Conservation (phyloP, 2,888 invertebrate species). For the Poecilus cupreus region DNA sequence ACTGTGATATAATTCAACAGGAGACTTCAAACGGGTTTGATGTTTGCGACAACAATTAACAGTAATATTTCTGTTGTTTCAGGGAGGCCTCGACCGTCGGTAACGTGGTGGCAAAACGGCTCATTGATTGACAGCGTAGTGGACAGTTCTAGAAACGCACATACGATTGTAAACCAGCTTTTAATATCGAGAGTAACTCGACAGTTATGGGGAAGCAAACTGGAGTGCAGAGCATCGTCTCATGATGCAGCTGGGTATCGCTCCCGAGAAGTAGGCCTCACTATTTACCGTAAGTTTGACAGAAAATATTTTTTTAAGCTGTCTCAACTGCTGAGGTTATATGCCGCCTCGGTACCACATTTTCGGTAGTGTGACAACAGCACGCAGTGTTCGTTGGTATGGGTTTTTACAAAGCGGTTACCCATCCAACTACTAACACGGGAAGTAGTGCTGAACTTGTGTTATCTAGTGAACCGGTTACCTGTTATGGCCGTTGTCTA, state of each 20-base stretch:
- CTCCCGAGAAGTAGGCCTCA: constrained; percentile 83
- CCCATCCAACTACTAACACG: too few species aligned
- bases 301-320: too few species aligned
- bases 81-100: constrained; percentile 88
- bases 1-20: not conserved
- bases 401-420: too few species aligned
- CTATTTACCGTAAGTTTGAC: constrained; percentile 77
- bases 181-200: constrained; percentile 83
- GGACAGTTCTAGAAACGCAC: constrained; percentile 79
- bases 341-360: too few species aligned
- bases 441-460: too few species aligned
- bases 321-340: too few species aligned
- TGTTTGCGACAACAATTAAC: not conserved
- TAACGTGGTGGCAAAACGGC: constrained; percentile 89
- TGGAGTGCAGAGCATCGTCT: constrained; percentile 87
- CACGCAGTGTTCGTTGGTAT: too few species aligned
- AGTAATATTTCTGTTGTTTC: constrained; percentile 62
- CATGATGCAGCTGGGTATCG: constrained; percentile 82
- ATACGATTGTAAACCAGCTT: constrained; percentile 84
- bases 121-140: constrained; percentile 84
- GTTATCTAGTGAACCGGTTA: too few species aligned
- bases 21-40: not conserved
- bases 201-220: constrained; percentile 81
- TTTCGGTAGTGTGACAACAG: too few species aligned
- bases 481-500: too few species aligned